Conservation (phyloP, 2,113 vertebrate species). For the Zosterops borbonicus region DNA sequence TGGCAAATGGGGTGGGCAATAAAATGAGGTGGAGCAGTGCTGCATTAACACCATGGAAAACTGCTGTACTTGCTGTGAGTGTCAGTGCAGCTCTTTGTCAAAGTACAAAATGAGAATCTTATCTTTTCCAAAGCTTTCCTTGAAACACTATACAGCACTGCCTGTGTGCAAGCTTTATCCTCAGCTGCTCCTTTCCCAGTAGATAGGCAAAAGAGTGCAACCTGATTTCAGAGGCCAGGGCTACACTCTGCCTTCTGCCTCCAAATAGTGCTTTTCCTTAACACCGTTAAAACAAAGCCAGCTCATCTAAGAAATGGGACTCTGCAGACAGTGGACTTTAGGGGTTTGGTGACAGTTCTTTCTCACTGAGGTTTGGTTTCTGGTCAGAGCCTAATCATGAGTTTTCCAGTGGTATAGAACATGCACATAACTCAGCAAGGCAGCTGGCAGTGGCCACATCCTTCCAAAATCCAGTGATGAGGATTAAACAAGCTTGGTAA, state of each 20-base stretch:
- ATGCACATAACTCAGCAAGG: background rate
- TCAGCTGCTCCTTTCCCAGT: slow-evolving; percentile 21
- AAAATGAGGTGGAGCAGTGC: too few relatives aligned
- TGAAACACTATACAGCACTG: background rate
- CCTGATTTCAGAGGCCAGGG: background rate
- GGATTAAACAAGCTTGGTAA: background rate
- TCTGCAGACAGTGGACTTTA: background rate
- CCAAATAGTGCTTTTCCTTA: background rate
- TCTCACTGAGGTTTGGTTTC: background rate
- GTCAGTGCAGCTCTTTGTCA: too few relatives aligned
- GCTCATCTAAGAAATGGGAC: background rate
- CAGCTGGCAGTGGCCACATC: background rate
- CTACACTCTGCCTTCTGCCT: background rate
- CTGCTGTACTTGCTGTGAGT: too few relatives aligned
- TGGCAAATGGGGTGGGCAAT: too few relatives aligned
- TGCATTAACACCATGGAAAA: too few relatives aligned
- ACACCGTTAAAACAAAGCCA: background rate
- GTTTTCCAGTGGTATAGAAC: background rate
- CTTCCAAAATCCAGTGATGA: background rate
- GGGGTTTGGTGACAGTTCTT: background rate
- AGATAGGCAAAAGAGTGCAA: background rate
- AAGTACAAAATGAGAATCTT: too few relatives aligned
- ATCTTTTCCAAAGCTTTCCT: background rate
- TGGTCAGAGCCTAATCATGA: background rate
- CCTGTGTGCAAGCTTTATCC: background rate